Conservation (phyloP, 2,888 invertebrate species). For the Microctonus aethiopoides region DNA sequence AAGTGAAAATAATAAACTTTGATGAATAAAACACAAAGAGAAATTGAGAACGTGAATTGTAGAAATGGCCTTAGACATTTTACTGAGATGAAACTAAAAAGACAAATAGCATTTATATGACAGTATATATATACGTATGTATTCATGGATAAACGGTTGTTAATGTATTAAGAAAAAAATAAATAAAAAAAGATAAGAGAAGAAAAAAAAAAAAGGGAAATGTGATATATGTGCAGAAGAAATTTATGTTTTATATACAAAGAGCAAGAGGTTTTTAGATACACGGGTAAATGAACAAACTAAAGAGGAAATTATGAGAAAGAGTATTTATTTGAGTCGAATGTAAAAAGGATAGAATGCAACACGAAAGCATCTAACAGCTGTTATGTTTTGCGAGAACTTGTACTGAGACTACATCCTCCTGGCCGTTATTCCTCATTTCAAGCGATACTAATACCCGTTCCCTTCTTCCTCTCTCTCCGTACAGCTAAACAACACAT, state of each 20-base stretch:
- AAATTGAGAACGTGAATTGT: constrained; percentile 7
- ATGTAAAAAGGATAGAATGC: constrained; percentile 2
- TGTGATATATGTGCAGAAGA: background rate
- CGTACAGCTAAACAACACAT: background rate
- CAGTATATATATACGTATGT: background rate
- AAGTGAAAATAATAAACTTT: background rate
- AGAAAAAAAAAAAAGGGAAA: background rate
- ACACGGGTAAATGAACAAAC: background rate
- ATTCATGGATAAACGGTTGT: constrained; percentile 6
- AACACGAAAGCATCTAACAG: constrained; percentile 55
- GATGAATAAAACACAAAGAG: background rate
- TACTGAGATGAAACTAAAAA: background rate
- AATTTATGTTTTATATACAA: constrained; percentile 1
- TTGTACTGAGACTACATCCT: constrained; percentile 42
- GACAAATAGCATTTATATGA: constrained; percentile 17
- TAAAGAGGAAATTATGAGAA: background rate
- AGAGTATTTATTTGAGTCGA: background rate
- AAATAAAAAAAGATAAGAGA: background rate
- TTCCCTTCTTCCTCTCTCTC: background rate
- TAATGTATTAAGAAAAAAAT: background rate
- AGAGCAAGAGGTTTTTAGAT: background rate
- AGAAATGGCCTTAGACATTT: background rate
- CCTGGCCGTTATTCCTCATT: constrained; percentile 54
- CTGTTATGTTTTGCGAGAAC: constrained; percentile 51
- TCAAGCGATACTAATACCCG: constrained; percentile 46